A percentile compares a stretch with the other conserved stretches of the same genome.
Evolutionary conservation across 2,113 vertebrate species (phyloP).

Genomic region (Catharus bicknelli): DNA sequence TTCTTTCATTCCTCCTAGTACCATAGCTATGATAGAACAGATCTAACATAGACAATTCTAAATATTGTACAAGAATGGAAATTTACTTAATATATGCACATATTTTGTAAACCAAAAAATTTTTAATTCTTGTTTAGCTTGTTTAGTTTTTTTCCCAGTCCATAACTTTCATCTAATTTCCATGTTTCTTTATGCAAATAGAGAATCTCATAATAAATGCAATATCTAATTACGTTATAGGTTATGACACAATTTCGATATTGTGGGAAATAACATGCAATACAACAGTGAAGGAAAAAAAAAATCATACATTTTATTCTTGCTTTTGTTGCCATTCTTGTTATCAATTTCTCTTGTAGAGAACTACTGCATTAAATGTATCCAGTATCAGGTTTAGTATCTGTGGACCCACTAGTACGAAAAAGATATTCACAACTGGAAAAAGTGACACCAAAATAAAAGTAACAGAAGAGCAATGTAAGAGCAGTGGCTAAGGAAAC

Average conservation of each 20-base stretch:
- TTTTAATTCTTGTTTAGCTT: background rate
- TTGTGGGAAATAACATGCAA: background rate
- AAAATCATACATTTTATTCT: accelerated
- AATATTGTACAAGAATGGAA: background rate
- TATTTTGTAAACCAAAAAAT: background rate
- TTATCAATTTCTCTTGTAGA: background rate
- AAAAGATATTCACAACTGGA: background rate
- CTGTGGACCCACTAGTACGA: background rate
- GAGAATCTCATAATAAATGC: background rate
- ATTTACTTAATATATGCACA: background rate
- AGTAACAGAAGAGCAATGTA: background rate
- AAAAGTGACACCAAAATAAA: background rate
- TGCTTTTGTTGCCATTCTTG: background rate
- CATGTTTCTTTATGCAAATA: background rate
- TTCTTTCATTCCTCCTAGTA: background rate
- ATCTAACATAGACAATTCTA: background rate
- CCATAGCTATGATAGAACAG: background rate
- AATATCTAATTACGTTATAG: background rate
- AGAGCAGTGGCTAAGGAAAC: background rate
- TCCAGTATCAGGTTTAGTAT: background rate
- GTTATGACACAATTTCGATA: background rate
- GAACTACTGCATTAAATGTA: background rate
- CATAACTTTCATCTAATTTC: background rate
- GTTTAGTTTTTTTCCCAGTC: background rate
- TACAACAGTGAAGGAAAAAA: background rate